phyloP scores from a whole-genome alignment of 2,888 invertebrate species.

The Subacronicta megacephala region DNA sequence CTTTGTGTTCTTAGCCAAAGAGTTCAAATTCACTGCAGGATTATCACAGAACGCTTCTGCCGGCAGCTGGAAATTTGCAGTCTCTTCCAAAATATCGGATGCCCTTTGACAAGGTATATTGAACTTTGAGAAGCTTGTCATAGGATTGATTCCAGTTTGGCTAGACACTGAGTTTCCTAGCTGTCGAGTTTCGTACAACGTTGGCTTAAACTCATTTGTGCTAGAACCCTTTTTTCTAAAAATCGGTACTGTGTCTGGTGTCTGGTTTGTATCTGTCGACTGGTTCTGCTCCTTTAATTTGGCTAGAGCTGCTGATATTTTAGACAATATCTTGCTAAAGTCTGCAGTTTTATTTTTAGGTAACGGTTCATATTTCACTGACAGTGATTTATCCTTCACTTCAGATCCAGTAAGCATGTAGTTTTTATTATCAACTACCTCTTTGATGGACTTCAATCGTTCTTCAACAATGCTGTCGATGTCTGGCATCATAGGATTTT shows the following conservation, averaged over 20 bases:
- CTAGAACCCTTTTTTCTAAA: constrained; percentile 17
- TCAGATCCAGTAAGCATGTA: constrained; percentile 16
- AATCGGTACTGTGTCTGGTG: constrained; percentile 45
- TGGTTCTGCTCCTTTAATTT: constrained; percentile 42
- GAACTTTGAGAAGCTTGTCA: constrained; percentile 46
- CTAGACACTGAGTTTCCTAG: constrained; percentile 26
- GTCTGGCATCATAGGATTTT: constrained; percentile 9
- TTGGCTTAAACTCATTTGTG: constrained; percentile 19
- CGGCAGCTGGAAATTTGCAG: constrained; percentile 42
- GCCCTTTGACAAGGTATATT: constrained; percentile 69
- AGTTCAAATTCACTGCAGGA: constrained; percentile 39
- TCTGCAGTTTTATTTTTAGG: constrained; percentile 37
- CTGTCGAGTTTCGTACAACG: constrained; percentile 23
- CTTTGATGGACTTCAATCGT: constrained; percentile 20
- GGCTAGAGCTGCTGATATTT: constrained; percentile 42
- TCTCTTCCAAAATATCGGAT: constrained; percentile 65
- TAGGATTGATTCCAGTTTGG: constrained; percentile 31
- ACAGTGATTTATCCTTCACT: constrained; percentile 22
- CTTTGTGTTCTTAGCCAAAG: constrained; percentile 41
- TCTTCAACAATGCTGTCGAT: constrained; percentile 36
- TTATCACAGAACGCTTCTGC: constrained; percentile 39
- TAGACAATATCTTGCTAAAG: constrained; percentile 34
- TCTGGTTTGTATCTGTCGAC: constrained; percentile 26
- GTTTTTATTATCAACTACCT: constrained; percentile 22
- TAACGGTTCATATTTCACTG: not conserved